These are phyloP conservation scores for Barnardius zonarius DNA, from an alignment of 2,113 vertebrate species.

Conservation along the genomic window DNA sequence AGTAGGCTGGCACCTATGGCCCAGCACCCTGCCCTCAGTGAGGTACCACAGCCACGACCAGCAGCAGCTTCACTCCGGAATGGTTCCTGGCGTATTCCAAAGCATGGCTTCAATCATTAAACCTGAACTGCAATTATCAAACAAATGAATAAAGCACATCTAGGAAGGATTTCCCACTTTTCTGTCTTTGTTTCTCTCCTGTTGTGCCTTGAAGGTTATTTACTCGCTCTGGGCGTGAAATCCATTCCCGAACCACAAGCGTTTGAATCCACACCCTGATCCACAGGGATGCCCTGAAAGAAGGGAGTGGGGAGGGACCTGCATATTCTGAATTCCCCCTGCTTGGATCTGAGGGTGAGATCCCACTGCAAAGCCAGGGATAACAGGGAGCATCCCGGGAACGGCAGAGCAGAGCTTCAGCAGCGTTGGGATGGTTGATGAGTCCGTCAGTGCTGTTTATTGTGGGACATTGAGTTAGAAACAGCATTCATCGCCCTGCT, in stretches of 20 bases:
- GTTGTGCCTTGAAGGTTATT: background rate
- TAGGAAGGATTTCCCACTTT: slow-evolving; percentile 2
- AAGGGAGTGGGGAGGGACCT: background rate
- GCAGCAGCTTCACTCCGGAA: background rate
- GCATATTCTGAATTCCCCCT: rapidly evolving
- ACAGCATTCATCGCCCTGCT: background rate
- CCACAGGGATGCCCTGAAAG: background rate
- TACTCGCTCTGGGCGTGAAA: background rate
- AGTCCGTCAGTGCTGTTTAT: too few species aligned
- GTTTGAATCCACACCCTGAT: background rate
- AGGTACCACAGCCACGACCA: background rate
- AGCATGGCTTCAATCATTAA: slow-evolving; percentile 20
- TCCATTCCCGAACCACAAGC: background rate
- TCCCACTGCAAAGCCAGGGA: rapidly evolving
- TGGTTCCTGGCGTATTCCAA: background rate
- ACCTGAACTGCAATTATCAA: background rate
- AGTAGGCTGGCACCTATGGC: background rate
- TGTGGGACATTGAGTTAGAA: background rate
- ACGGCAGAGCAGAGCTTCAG: background rate
- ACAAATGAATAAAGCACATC: background rate
- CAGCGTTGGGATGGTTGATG: rapidly evolving
- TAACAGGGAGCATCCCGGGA: rapidly evolving
- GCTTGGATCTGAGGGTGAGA: background rate
- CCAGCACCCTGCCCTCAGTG: background rate
- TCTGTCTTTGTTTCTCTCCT: background rate